Conservation (phyloP, 2,888 invertebrate genomes). For the Sinhomidia bicolor region DNA sequence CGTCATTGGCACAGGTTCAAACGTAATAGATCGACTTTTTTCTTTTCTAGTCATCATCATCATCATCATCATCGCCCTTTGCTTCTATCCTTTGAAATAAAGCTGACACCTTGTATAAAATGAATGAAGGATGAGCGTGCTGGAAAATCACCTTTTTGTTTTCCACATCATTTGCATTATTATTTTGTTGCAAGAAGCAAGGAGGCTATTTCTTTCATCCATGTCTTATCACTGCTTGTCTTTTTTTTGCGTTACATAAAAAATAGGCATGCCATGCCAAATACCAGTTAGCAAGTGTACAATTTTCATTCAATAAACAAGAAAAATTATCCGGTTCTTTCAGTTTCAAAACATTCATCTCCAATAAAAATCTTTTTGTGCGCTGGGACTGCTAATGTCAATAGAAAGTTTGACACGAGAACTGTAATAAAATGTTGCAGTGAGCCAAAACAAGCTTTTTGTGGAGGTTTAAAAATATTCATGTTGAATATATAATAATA, state of each 20-base stretch:
- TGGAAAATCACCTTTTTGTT: conserved; percentile 38
- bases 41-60: not conserved
- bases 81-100: conserved; percentile 6
- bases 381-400: conserved; percentile 7
- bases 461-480: not conserved
- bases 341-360: not conserved
- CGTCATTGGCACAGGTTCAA: conserved; percentile 70
- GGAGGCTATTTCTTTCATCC: conserved; percentile 8
- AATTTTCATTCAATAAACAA: conserved; percentile 35
- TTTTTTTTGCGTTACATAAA: not conserved
- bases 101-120: conserved; percentile 65
- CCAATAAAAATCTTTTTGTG: conserved; percentile 15
- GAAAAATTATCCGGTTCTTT: conserved; percentile 54
- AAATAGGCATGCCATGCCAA: not conserved
- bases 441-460: conserved; percentile 36
- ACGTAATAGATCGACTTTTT: conserved; percentile 51
- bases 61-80: not conserved
- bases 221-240: not conserved
- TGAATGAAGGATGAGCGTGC: conserved; percentile 60
- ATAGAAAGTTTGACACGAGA: conserved; percentile 46
- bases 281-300: not conserved
- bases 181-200: conserved; percentile 4
- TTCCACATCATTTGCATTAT: conserved; percentile 50
- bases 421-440: conserved; percentile 32
- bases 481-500: not conserved